Conservation (phyloP, 2,797 vertebrate genomes). For the Myotis daubentonii region DNA sequence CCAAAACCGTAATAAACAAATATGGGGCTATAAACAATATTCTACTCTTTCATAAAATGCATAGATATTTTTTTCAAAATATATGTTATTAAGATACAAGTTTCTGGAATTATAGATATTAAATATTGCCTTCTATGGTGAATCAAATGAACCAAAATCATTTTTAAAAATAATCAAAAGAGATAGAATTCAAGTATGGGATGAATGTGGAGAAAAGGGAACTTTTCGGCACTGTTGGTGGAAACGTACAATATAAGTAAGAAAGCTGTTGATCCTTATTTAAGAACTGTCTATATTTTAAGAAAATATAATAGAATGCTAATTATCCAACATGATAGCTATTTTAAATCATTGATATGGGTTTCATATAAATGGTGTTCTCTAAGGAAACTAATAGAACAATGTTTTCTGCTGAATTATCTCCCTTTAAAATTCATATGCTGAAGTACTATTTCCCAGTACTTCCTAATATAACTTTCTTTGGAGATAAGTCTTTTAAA, state of each 20-base stretch:
- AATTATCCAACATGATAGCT: neutral
- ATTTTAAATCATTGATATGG: neutral
- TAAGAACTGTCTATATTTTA: neutral
- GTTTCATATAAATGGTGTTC: neutral
- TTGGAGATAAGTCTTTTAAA: neutral
- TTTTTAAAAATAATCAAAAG: neutral
- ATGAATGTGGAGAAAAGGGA: neutral
- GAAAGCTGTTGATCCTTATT: neutral
- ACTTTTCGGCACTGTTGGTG: neutral
- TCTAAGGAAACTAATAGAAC: neutral
- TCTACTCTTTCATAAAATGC: neutral
- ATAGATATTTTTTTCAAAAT: neutral
- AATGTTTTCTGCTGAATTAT: neutral
- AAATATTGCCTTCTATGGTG: neutral
- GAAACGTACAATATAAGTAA: neutral
- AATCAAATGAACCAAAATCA: neutral
- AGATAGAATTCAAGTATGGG: neutral
- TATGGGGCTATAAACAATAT: neutral
- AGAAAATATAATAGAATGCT: neutral
- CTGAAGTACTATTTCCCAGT: neutral
- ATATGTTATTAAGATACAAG: neutral
- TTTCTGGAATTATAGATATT: neutral
- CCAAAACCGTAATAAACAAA: neutral
- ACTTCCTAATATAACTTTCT: neutral
- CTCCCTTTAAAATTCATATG: neutral